These are phyloP conservation scores for Crax fasciolata DNA, from an alignment of 2,797 vertebrate species.

Conservation along the genomic window DNA sequence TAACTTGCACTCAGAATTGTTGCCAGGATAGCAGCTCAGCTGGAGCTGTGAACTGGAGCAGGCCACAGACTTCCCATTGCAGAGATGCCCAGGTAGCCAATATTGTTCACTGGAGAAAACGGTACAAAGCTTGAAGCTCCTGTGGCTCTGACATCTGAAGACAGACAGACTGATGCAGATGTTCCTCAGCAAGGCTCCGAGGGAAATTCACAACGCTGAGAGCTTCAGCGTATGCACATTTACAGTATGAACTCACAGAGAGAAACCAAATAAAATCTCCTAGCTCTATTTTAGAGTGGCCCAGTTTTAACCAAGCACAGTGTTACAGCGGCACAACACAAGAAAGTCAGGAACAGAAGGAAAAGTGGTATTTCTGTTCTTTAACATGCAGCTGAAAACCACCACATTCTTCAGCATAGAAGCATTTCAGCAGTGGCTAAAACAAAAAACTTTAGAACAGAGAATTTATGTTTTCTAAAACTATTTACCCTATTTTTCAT, in stretches of 20 bases:
- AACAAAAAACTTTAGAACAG: neutral
- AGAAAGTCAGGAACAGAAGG: neutral
- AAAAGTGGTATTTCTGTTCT: neutral
- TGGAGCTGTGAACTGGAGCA: neutral
- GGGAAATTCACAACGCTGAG: rapidly evolving
- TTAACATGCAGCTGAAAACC: neutral
- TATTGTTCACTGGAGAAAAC: neutral
- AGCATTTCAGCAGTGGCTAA: neutral
- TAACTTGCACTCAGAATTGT: neutral
- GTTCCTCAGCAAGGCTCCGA: neutral
- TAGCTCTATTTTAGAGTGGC: neutral
- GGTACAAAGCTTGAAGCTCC: neutral
- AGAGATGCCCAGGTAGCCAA: neutral
- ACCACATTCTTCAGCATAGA: neutral
- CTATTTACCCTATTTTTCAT: neutral
- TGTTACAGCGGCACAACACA: neutral
- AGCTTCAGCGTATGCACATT: rapidly evolving
- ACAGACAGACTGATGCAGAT: neutral
- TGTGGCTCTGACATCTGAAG: neutral
- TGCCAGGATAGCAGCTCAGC: neutral
- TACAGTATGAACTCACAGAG: neutral
- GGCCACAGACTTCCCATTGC: rapidly evolving
- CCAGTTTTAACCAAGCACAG: neutral
- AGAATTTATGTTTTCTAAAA: neutral
- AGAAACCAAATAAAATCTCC: neutral